These are phyloP conservation scores for Chromobotia macracanthus DNA, from an alignment of 2,797 vertebrate genomes.

Conservation along the genomic window DNA sequence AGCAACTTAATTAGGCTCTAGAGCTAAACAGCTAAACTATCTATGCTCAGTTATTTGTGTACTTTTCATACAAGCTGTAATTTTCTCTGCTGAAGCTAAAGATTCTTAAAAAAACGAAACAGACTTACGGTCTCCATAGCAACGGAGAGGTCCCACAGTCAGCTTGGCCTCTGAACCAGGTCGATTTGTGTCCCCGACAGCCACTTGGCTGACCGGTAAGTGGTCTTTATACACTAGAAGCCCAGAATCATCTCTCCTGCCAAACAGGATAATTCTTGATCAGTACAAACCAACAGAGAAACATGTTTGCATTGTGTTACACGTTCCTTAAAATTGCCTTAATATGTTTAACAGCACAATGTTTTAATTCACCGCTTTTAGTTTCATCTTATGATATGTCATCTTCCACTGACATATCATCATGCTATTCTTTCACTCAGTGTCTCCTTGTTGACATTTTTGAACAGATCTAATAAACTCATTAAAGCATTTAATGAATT, in stretches of 20 bases:
- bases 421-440: not conserved
- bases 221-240: conserved; percentile 94
- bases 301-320: not conserved
- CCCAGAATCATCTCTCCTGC: conserved; percentile 92
- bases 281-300: conserved; percentile 13
- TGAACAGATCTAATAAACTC: not conserved
- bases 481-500: not conserved
- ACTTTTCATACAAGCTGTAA: not conserved
- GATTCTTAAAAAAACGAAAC: conserved; percentile 5
- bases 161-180: conserved; percentile 92
- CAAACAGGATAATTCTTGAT: conserved; percentile 21
- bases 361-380: not conserved
- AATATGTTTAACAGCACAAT: not conserved
- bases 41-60: not conserved
- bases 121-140: conserved; percentile 96
- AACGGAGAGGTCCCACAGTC: conserved; percentile 90
- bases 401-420: not conserved
- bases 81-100: not conserved
- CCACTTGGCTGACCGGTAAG: conserved; percentile 93
- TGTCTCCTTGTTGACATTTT: not conserved
- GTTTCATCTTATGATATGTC: not conserved
- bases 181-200: conserved; percentile 90
- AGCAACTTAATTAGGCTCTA: not conserved
- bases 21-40: not conserved
- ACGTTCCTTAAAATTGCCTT: not conserved